Conservation (phyloP, 2,797 vertebrate genomes). For the Liasis olivaceus region DNA sequence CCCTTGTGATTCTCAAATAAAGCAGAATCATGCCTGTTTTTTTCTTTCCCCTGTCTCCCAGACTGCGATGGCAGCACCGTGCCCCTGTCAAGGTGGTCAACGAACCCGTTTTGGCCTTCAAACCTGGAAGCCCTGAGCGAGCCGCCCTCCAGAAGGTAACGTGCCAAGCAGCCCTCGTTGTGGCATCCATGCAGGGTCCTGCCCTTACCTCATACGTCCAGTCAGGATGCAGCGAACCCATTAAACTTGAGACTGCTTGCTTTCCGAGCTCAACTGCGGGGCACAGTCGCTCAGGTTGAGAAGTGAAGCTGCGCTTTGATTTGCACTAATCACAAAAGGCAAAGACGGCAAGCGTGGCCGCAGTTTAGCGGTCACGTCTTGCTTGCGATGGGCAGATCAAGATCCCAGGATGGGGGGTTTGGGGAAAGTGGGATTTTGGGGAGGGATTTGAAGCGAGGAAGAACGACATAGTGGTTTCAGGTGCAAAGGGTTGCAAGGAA, state of each 20-base stretch:
- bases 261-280: background rate
- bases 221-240: background rate
- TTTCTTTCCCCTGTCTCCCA: slow-evolving; percentile 42
- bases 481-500: background rate
- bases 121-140: slow-evolving; percentile 82
- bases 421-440: background rate
- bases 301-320: background rate
- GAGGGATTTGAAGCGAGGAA: background rate
- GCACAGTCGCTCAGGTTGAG: background rate
- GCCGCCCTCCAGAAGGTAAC: slow-evolving; percentile 82
- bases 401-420: background rate
- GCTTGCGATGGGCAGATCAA: background rate
- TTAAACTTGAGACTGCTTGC: background rate
- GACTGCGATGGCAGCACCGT: slow-evolving; percentile 75
- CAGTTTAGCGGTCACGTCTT: background rate
- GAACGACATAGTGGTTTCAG: background rate
- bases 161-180: background rate
- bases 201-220: background rate
- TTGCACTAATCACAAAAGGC: background rate
- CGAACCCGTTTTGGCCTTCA: slow-evolving; percentile 87
- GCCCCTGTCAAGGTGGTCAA: slow-evolving; percentile 83
- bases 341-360: fast-evolving
- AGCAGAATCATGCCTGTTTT: background rate
- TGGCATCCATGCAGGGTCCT: no score
- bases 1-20: background rate